Percentiles rank a stretch among this genome's conserved stretches.
Conservation (phyloP, 2,797 vertebrate species). For the Cephalopachus bancanus region DNA sequence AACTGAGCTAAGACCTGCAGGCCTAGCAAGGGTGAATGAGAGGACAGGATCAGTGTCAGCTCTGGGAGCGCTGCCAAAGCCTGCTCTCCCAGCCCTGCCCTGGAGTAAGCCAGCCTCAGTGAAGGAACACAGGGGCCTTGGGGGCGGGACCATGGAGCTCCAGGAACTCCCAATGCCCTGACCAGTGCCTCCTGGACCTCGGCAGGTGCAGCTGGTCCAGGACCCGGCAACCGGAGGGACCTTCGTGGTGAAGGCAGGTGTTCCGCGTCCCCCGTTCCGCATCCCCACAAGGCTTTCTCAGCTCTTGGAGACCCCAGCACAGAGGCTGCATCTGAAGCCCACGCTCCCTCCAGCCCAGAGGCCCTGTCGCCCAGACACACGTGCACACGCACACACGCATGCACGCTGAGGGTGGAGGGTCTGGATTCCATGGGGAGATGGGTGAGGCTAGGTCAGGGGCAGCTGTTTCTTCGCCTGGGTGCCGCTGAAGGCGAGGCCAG, state of each 20-base stretch:
- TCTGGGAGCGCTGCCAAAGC: not conserved
- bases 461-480: not conserved
- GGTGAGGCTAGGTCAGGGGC: not conserved
- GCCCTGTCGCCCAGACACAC: not conserved
- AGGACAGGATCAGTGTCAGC: not conserved
- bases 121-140: not conserved
- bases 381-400: not conserved
- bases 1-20: not conserved
- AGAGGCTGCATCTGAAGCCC: not conserved
- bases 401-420: not conserved
- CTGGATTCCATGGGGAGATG: not conserved
- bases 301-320: not conserved
- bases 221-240: conserved; percentile 94
- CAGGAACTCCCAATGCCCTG: not conserved
- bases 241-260: conserved; percentile 97
- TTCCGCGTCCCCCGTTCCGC: not conserved
- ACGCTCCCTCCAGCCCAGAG: not conserved
- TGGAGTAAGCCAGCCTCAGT: not conserved
- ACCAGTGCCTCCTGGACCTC: conserved; percentile 67
- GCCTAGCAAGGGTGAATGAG: not conserved
- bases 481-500: not conserved
- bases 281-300: not conserved
- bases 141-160: not conserved
- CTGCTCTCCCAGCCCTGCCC: not conserved
- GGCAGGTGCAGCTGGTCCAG: conserved; percentile 95